phyloP scores from a whole-genome alignment of 2,797 vertebrate species.

The Vespertilio murinus region DNA sequence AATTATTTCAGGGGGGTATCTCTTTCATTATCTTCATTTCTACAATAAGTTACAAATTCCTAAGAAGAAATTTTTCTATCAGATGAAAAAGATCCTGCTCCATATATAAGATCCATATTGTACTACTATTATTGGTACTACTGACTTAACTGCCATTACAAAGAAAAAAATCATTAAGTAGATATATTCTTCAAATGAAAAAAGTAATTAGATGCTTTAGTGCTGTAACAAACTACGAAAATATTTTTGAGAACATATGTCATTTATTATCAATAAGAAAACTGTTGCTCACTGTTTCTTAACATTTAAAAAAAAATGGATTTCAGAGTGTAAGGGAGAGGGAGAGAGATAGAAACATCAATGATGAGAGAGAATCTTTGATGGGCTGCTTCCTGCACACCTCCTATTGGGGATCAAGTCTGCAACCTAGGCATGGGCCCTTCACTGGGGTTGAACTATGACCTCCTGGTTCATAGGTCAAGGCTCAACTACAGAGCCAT shows the following conservation, averaged over 20 bases:
- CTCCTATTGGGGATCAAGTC: too few species aligned
- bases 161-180: not conserved
- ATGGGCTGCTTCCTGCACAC: too few species aligned
- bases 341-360: too few species aligned
- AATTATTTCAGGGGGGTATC: not conserved
- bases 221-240: not conserved
- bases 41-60: slow-evolving; percentile 8
- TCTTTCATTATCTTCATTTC: slow-evolving; percentile 21
- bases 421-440: too few species aligned
- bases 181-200: not conserved
- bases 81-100: not conserved
- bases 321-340: too few species aligned
- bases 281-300: not conserved
- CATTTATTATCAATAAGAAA: not conserved
- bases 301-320: too few species aligned
- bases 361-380: too few species aligned
- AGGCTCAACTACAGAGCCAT: too few species aligned
- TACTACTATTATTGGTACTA: not conserved
- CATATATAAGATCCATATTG: not conserved
- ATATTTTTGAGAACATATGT: not conserved
- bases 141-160: not conserved
- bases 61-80: not conserved
- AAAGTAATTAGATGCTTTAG: not conserved
- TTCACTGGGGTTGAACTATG: too few species aligned
- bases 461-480: too few species aligned